Base-by-base conservation (phyloP, 2,797 vertebrate genomes). In the Onychomys arenicola region DNA sequence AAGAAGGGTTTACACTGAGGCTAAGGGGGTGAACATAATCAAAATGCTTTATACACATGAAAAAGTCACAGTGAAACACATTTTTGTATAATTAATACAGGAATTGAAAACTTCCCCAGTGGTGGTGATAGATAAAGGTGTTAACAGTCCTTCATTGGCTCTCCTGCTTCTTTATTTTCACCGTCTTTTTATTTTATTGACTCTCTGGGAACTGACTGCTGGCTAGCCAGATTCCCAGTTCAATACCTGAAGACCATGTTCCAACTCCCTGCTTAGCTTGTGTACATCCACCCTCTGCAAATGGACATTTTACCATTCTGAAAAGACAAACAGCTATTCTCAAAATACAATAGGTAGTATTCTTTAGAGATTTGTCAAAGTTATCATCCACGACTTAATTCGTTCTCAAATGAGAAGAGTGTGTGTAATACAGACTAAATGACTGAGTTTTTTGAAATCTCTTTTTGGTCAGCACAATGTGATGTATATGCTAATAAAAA, bases 381-480 rank as follows among this genome's bases (percentile, higher is more conserved):
- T 43, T 88, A 59, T 23, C 27, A 59, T 37, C 10, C 25, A 75
- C 59, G 37, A 59, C 29, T 32, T 75, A 52, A 52, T 91, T 43
- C 92, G 8, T 73, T 10, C 29, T 32, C 43, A 91, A 71, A 2
- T 85, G 29, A n/a, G 4, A 81, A 25, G 69, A 57, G 11, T 89
- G 6, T 77, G 0, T 52, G 71, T 23, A 14, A 80, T 71, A 61
- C 40, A 69, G 78, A 32, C n/a, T 59, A 84, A 29, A 67, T 81
- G 75, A n/a, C 11, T 40, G 32, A 65, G 19, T 19, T 49, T 96
- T 6, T 89, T 82, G 2, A 46, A 19, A 25, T 57, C 29, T 93
- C 71, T 81, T 77, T 10, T 78, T 67, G 81, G 14, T 75, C 34
- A 80, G 90, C 93, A 92, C 91, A 76, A 80, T 61, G 82, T 91